Percentiles rank a stretch among this genome's conserved stretches.
phyloP scores from a whole-genome alignment of 2,888 invertebrate species.

The Mechanitis mazaeus region DNA sequence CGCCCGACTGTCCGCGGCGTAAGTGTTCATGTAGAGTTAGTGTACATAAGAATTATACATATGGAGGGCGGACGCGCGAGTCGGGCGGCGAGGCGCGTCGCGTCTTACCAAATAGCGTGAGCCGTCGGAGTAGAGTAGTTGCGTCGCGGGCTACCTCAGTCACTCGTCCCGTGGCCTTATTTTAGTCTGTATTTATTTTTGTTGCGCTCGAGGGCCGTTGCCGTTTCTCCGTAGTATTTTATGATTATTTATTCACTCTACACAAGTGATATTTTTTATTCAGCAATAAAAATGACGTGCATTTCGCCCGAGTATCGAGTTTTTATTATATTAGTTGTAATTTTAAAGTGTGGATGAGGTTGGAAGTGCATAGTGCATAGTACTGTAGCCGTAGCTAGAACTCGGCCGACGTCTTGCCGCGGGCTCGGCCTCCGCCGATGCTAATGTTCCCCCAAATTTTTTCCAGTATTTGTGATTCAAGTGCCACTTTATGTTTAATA shows the following conservation, averaged over 20 bases:
- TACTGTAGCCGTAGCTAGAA: conserved; percentile 19
- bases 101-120: conserved; percentile 50
- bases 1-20: conserved; percentile 50
- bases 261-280: conserved; percentile 74
- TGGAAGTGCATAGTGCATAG: conserved; percentile 55
- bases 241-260: conserved; percentile 69
- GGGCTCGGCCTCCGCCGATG: conserved; percentile 58
- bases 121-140: conserved; percentile 53
- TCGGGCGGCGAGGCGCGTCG: conserved; percentile 26
- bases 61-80: conserved; percentile 34
- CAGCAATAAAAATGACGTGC: conserved; percentile 74
- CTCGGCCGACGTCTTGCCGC: conserved; percentile 40
- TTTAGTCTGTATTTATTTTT: conserved; percentile 68
- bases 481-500: conserved; percentile 86
- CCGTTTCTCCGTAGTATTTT: conserved; percentile 67
- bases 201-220: conserved; percentile 72
- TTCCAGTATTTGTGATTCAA: conserved; percentile 87
- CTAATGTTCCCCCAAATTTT: conserved; percentile 79
- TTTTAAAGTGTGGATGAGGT: conserved; percentile 69
- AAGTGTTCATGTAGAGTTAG: conserved; percentile 72
- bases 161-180: conserved; percentile 71
- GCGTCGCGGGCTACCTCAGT: conserved; percentile 74
- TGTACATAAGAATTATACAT: conserved; percentile 69
- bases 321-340: conserved; percentile 70
- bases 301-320: conserved; percentile 63